These are phyloP conservation scores for Eucera pruinosa DNA, from an alignment of 2,888 invertebrate species.

Conservation along the genomic window DNA sequence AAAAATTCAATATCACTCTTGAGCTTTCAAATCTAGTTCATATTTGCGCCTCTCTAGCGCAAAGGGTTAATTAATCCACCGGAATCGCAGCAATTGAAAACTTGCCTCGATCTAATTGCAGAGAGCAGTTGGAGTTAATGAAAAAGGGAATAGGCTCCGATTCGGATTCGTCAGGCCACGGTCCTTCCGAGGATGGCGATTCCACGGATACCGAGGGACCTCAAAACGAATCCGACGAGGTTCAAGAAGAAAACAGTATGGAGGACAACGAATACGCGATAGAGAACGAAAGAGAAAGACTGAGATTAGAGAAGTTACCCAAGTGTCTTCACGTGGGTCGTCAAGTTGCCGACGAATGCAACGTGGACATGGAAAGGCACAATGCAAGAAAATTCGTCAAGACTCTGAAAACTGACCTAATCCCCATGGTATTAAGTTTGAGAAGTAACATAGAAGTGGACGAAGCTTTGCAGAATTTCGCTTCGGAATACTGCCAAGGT, in stretches of 20 bases:
- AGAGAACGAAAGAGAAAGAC: conserved; percentile 82
- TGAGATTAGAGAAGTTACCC: conserved; percentile 86
- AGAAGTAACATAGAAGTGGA: conserved; percentile 95
- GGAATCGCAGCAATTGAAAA: no score
- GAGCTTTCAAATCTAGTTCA: no score
- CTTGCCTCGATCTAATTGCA: conserved; percentile 30
- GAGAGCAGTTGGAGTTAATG: conserved; percentile 83
- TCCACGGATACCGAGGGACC: conserved; percentile 82
- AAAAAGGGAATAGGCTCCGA: conserved; percentile 80
- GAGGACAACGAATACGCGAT: conserved; percentile 80
- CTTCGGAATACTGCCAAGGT: conserved; percentile 95
- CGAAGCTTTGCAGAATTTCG: conserved; percentile 95
- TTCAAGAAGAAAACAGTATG: conserved; percentile 77
- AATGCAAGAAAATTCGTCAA: conserved; percentile 94
- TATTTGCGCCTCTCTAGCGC: no score
- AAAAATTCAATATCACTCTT: no score
- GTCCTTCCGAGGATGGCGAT: conserved; percentile 81
- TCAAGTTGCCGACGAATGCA: conserved; percentile 86
- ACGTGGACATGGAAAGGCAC: conserved; percentile 93
- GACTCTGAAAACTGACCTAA: conserved; percentile 89
- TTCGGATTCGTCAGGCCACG: conserved; percentile 82
- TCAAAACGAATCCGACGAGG: conserved; percentile 79
- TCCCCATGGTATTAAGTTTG: conserved; percentile 91
- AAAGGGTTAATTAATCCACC: no score
- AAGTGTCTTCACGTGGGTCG: conserved; percentile 86